phyloP scores from a whole-genome alignment of 2,888 invertebrate genomes.

The Eulithis prunata region DNA sequence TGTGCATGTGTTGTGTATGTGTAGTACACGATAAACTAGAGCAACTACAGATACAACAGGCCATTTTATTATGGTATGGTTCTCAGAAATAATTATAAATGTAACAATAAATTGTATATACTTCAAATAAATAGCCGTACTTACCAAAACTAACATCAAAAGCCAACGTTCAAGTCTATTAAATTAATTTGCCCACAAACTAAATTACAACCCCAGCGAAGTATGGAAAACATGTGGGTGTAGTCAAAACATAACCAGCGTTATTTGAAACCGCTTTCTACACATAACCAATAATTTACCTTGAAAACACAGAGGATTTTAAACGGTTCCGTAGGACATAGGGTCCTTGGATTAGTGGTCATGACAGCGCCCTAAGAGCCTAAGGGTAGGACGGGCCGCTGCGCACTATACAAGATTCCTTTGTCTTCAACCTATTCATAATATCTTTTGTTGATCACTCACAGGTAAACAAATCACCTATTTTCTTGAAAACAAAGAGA shows the following conservation, averaged over 20 bases:
- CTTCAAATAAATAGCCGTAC: background rate
- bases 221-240: conserved; percentile 32
- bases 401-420: conserved; percentile 53
- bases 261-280: conserved; percentile 31
- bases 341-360: conserved; percentile 47
- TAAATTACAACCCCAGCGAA: conserved; percentile 28
- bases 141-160: conserved; percentile 28
- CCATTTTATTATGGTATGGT: background rate
- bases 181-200: conserved; percentile 30
- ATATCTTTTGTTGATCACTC: conserved; percentile 39
- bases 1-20: too few relatives aligned
- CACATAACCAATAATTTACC: conserved; percentile 12
- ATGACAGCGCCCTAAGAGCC: conserved; percentile 43
- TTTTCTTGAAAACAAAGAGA: conserved; percentile 26
- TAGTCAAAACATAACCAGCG: conserved; percentile 27
- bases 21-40: too few relatives aligned
- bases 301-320: conserved; percentile 20
- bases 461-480: conserved; percentile 35
- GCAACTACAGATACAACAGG: too few relatives aligned
- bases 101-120: background rate
- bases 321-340: conserved; percentile 29
- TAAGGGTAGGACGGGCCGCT: conserved; percentile 49
- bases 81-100: background rate
- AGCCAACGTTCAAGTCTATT: conserved; percentile 22
- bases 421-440: conserved; percentile 51